Conservation (phyloP, 1,140 invertebrate genomes). For the Ostrea denselamellosa region DNA sequence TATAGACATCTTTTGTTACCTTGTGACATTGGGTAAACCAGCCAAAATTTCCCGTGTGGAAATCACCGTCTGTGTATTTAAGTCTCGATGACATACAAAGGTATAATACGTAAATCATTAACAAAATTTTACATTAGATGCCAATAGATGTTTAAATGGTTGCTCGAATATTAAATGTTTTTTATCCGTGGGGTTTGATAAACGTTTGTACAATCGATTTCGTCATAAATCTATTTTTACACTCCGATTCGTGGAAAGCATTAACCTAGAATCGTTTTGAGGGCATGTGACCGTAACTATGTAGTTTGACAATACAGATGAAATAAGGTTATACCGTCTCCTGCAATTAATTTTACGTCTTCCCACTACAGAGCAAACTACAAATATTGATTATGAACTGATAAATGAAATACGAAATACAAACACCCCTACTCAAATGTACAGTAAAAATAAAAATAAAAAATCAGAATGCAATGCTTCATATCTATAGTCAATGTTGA, state of each 20-base stretch:
- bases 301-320: background rate
- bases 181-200: background rate
- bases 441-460: background rate
- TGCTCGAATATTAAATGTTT: background rate
- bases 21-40: background rate
- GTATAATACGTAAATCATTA: background rate
- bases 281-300: background rate
- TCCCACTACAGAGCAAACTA: background rate
- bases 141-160: background rate
- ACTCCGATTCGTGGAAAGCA: background rate
- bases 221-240: background rate
- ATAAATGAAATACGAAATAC: too few relatives aligned
- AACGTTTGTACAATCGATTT: background rate
- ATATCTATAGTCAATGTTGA: too few relatives aligned
- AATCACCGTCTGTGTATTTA: background rate
- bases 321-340: background rate
- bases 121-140: background rate
- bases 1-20: background rate
- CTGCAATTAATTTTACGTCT: background rate
- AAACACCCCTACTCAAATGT: background rate
- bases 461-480: background rate
- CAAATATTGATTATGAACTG: too few relatives aligned
- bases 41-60: background rate
- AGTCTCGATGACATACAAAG: background rate
- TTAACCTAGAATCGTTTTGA: background rate